Evolutionary conservation across 2,113 vertebrate genomes (phyloP).

Genomic region (Pholis gunnellus): DNA sequence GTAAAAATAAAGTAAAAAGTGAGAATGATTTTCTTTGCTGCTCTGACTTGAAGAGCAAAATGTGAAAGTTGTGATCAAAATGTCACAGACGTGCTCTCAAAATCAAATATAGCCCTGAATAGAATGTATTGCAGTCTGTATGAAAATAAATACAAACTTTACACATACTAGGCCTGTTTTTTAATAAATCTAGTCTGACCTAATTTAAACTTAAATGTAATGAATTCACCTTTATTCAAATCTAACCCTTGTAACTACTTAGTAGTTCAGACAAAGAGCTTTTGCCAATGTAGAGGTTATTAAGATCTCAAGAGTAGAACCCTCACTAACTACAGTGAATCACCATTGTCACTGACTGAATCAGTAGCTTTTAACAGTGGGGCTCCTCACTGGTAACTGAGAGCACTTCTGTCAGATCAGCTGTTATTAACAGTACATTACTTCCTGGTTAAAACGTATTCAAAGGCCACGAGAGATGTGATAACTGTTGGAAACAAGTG

Average conservation of each 20-base stretch:
- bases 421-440: background rate
- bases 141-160: background rate
- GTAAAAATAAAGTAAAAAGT: constrained; percentile 16
- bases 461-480: background rate
- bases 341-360: background rate
- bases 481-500: background rate
- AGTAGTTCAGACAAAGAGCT: background rate
- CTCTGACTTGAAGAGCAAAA: background rate
- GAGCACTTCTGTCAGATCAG: background rate
- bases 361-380: background rate
- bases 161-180: no score
- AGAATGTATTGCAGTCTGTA: background rate
- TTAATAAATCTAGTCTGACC: background rate
- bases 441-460: background rate
- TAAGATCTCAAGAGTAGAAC: background rate
- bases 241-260: no score
- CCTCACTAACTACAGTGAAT: background rate
- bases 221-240: background rate
- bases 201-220: background rate
- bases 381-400: background rate
- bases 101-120: background rate
- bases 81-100: background rate
- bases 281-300: background rate
- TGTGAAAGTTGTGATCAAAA: constrained; percentile 9
- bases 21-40: background rate